Evolutionary conservation across 2,113 vertebrate genomes (phyloP), one percentile per base, ranked within the genome.

Genomic region (Percopsis transmontana): DNA sequence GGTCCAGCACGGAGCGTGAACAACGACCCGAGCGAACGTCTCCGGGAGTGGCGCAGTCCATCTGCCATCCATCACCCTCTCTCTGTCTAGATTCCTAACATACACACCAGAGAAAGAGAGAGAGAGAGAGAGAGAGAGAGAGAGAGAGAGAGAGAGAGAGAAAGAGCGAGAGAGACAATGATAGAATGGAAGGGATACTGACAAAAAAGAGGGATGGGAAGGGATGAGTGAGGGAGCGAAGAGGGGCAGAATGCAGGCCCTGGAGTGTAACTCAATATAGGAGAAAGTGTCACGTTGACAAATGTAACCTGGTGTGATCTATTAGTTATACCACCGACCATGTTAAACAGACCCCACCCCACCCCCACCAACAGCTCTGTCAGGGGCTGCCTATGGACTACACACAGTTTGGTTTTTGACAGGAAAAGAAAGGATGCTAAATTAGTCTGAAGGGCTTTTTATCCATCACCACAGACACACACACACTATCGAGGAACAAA

Each of bases 181-280:
- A 42, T 5, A 62, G 6, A 38, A 33, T 21, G 5, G 18, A 24
- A 5, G 1, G 55, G 59, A 53, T 38, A 55, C 21, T 58, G 60
- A 72, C 19, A 47, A 65, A 15, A 60, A 67, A 20, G 42, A 48
- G 60, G 59, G 42, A 65, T 62, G n/a, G 69, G 66, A 70, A 56
- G 69, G 48, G 20, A 12, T 66, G 58, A 47, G 27, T 57, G 56
- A 68, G 63, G 66, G 39, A 62, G 68, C 76, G 65, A 57, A 60
- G 63, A 55, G 66, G 70, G 79, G 66, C 41, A 60, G 68, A 68
- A 74, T 33, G 79, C 61, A 86, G 87, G 83, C 88, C 90, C 90
- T 84, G 71, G 79, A 92, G 89, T 92, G 87, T 85, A 91, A 91
- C 90, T 92, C 90, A 89, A 90, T 92, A 91, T 88, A 90, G 88